A percentile compares a stretch with the other conserved stretches of the same genome.
These are phyloP conservation scores for Athene noctua DNA, from an alignment of 2,113 vertebrate genomes.

Conservation along the genomic window DNA sequence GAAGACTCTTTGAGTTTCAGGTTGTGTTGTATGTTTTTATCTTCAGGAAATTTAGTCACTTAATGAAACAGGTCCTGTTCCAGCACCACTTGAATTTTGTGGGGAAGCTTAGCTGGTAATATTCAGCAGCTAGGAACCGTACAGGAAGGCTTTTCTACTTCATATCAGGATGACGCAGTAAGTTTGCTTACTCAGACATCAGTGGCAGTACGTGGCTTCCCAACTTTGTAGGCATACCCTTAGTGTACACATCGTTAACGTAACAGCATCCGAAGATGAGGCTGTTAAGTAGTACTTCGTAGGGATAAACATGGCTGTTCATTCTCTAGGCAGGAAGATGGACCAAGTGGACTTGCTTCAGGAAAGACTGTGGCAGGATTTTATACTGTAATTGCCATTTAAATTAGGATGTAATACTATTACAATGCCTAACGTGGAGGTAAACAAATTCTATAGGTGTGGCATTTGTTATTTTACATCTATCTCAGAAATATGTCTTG, in stretches of 20 bases:
- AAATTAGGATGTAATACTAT: background rate
- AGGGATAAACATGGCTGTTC: background rate
- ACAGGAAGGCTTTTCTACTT: background rate
- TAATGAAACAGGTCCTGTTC: background rate
- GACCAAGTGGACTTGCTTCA: background rate
- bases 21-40: background rate
- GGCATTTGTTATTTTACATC: background rate
- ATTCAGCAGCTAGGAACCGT: background rate
- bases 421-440: background rate
- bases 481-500: background rate
- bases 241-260: background rate
- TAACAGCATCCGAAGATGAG: background rate
- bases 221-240: background rate
- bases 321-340: background rate
- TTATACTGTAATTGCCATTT: background rate
- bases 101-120: background rate
- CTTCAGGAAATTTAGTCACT: background rate
- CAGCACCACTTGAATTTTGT: background rate
- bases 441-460: slow-evolving; percentile 7
- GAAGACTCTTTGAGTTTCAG: background rate
- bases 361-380: background rate
- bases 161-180: background rate
- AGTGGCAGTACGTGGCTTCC: background rate
- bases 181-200: background rate
- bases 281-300: background rate